Base-by-base conservation (phyloP, 2,888 invertebrate species). In the Nycteola revayana region DNA sequence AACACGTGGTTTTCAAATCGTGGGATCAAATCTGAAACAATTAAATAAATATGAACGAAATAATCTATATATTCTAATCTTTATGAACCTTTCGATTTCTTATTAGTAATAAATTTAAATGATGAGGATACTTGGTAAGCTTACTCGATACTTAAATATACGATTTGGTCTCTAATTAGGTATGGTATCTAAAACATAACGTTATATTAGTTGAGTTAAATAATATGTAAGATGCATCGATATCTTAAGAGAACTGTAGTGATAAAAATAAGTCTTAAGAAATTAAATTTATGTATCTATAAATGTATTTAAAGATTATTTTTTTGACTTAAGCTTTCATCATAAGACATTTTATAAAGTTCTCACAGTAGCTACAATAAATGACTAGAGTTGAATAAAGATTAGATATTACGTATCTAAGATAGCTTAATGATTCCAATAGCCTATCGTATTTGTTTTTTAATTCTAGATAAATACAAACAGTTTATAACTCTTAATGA, bases 81-180 rank as follows among this genome's bases (percentile, higher is more conserved):
- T 1, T 23, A 35, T 45, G 29, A 43, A 43, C 48, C 46, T 40
- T 39, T 60, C 51, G 31, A 54, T 14, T 14, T 14, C 14, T 14
- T 14, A 14, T 14, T 5, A 14, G 43, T 14, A 34, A 52, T 66
- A 56, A 65, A 61, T 54, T 54, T 51, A 52, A 60, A 61, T 52
- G 49, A 49, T 45, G 40, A 10, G 40, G 65, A 58, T 66, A 52
- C 46, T 34, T 18, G 29, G 18, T 11, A 7, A 20, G 41, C 47
- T 52, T 33, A 54, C 28, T 55, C 34, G 32, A 34, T 27, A 41
- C 27, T 46, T 42, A 17, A 32, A 30, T 48, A 35, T 29, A 35
- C 40, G 34, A 33, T 43, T 49, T 10, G 10, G 29, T 38, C n/a
- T 36, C 45, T 58, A 57, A 59, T 57, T 59, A 55, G 42, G 40